Percentiles rank a stretch among this genome's conserved stretches.
phyloP scores from a whole-genome alignment of 2,113 vertebrate species.

The Podiceps cristatus region DNA sequence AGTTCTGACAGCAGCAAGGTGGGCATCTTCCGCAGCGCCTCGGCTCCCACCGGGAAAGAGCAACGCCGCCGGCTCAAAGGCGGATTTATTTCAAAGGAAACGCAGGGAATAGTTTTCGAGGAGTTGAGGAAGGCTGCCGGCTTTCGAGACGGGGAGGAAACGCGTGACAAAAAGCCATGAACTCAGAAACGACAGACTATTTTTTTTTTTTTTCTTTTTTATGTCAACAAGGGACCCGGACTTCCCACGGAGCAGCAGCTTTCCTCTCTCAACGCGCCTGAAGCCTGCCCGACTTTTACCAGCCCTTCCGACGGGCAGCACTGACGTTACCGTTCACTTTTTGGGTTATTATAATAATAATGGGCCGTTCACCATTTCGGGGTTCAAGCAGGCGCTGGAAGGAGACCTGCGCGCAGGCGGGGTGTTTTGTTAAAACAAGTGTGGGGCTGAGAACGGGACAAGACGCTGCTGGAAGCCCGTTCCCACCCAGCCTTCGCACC shows the following conservation, averaged over 20 bases:
- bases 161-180: not conserved
- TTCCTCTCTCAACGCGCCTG: not conserved
- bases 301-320: not conserved
- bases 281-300: fast-evolving
- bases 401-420: not conserved
- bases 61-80: fast-evolving
- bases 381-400: not conserved
- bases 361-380: fast-evolving
- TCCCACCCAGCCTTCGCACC: not conserved
- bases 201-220: too few relatives aligned
- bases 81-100: not conserved
- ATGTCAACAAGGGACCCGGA: not conserved
- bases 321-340: fast-evolving
- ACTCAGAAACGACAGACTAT: not conserved
- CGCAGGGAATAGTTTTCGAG: not conserved
- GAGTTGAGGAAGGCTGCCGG: not conserved
- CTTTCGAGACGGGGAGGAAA: not conserved
- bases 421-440: not conserved
- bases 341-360: not conserved
- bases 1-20: not conserved
- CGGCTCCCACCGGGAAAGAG: fast-evolving
- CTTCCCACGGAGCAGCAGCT: not conserved
- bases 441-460: not conserved
- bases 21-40: not conserved
- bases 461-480: fast-evolving